Evolutionary conservation across 2,113 vertebrate genomes (phyloP).

Genomic region (Saiga tatarica): DNA sequence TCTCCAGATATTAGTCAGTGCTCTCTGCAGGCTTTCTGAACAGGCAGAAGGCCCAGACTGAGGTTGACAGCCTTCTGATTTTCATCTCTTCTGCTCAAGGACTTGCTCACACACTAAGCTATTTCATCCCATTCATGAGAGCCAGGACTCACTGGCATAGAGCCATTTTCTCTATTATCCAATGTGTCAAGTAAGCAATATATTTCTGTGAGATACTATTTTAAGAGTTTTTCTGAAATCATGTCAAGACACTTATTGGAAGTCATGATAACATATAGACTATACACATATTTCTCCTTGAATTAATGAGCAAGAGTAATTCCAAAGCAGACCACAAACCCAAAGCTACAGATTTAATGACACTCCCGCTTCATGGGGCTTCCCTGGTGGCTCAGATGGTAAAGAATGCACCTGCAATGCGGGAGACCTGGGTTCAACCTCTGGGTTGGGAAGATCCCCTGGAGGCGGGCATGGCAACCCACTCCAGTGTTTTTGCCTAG

Average conservation of each 20-base stretch:
- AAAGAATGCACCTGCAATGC: not conserved
- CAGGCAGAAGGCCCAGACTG: not conserved
- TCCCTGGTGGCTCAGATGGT: not conserved
- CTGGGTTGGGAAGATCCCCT: not conserved
- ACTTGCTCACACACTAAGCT: not conserved
- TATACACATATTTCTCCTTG: not conserved
- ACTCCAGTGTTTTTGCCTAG: not conserved
- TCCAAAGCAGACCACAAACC: not conserved
- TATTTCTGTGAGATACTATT: not conserved
- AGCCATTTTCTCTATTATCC: not conserved
- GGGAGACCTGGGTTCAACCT: not conserved
- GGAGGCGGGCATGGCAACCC: not conserved
- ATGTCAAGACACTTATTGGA: slow-evolving; percentile 25
- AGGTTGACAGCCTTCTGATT: not conserved
- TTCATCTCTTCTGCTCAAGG: not conserved
- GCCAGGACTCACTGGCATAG: not conserved
- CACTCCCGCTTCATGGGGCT: not conserved
- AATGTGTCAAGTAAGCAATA: not conserved
- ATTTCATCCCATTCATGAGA: not conserved
- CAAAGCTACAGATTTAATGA: not conserved
- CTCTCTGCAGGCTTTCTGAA: not conserved
- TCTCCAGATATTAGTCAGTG: not conserved
- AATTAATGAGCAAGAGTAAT: slow-evolving; percentile 7
- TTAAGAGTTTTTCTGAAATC: slow-evolving; percentile 40
- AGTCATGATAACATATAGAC: not conserved